Percentiles rank a stretch among this genome's conserved stretches.
Evolutionary conservation across 1,140 invertebrate genomes (phyloP).

Genomic region (Lordiphosa clarofinis): DNA sequence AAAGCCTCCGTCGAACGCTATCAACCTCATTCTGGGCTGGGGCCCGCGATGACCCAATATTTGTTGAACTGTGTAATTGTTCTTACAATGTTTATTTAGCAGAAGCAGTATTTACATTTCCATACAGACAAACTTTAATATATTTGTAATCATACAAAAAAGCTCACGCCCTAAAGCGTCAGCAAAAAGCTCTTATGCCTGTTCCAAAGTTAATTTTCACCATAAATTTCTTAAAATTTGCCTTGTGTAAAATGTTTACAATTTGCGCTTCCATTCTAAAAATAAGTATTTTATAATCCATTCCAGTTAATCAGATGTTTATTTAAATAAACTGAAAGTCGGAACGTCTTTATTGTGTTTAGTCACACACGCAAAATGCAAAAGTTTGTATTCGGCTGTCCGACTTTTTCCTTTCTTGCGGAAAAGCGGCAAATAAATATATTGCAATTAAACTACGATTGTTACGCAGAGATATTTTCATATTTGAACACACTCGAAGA

Average conservation of each 20-base stretch:
- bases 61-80: no score
- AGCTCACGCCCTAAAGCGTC: background rate
- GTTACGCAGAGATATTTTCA: slow-evolving; percentile 45
- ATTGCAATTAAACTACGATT: slow-evolving; percentile 62
- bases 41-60: no score
- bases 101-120: background rate
- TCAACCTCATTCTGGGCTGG: no score
- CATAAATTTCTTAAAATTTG: background rate
- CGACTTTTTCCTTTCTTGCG: slow-evolving; percentile 36
- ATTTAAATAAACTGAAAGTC: background rate
- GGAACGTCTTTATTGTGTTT: background rate
- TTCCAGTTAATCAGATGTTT: no score
- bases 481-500: slow-evolving; percentile 44
- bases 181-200: background rate
- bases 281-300: background rate
- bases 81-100: no score
- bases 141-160: background rate
- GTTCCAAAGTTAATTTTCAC: background rate
- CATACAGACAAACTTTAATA: no score
- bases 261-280: background rate
- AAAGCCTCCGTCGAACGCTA: no score
- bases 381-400: slow-evolving; percentile 43
- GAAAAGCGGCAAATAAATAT: slow-evolving; percentile 31
- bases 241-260: background rate
- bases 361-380: slow-evolving; percentile 29